phyloP scores from a whole-genome alignment of 1,140 invertebrate genomes.

The Geopemphigus sp. region DNA sequence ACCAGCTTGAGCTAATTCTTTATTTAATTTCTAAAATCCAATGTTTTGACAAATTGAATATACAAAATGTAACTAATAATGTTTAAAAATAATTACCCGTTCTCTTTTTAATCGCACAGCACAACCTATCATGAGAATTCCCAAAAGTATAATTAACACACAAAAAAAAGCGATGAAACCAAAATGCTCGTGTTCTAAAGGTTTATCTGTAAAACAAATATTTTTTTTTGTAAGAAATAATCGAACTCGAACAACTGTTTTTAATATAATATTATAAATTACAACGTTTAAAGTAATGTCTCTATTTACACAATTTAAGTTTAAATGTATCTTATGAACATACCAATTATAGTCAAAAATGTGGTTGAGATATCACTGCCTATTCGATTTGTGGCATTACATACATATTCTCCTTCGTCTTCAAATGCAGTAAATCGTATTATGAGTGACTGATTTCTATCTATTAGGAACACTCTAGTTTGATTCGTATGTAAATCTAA shows the following conservation, averaged over 20 bases:
- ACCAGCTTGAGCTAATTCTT: slow-evolving; percentile 65
- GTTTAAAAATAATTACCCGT: slow-evolving; percentile 48
- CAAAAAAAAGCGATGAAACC: slow-evolving; percentile 35
- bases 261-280: background rate
- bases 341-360: slow-evolving; percentile 46
- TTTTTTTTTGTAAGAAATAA: too few relatives aligned
- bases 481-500: slow-evolving; percentile 52
- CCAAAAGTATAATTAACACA: slow-evolving; percentile 39
- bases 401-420: slow-evolving; percentile 57
- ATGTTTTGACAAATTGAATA: slow-evolving; percentile 9
- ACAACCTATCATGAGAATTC: slow-evolving; percentile 21
- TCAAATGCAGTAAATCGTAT: slow-evolving; percentile 56
- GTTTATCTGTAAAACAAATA: slow-evolving; percentile 43
- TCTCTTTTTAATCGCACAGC: slow-evolving; percentile 49
- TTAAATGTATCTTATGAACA: background rate
- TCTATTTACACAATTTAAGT: too few relatives aligned
- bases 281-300: too few relatives aligned
- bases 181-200: slow-evolving; percentile 46
- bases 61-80: slow-evolving; percentile 3
- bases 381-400: slow-evolving; percentile 56
- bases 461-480: slow-evolving; percentile 53
- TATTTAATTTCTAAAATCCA: slow-evolving; percentile 59
- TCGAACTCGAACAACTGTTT: background rate
- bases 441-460: slow-evolving; percentile 55
- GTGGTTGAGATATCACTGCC: slow-evolving; percentile 53